phyloP scores from a whole-genome alignment of 2,888 invertebrate species.

The Tricholauxania praeusta region DNA sequence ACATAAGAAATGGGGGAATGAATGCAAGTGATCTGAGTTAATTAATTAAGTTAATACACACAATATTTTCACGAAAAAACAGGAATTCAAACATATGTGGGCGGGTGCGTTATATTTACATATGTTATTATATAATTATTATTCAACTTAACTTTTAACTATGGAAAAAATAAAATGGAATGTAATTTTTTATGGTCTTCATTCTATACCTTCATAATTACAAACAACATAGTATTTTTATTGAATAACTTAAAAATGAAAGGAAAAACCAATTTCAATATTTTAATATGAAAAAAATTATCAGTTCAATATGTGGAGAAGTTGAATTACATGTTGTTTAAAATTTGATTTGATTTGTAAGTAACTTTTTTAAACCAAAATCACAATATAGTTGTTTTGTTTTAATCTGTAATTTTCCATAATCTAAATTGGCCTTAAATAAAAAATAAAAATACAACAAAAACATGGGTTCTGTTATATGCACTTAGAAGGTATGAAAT shows the following conservation, averaged over 20 bases:
- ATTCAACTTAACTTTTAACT: too few relatives aligned
- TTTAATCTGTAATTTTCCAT: constrained; percentile 27
- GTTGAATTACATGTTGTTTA: not conserved
- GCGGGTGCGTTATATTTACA: constrained; percentile 15
- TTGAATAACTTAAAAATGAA: not conserved
- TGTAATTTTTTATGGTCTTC: too few relatives aligned
- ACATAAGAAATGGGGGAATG: constrained; percentile 3
- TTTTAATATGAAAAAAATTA: not conserved
- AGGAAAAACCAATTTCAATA: not conserved
- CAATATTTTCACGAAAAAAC: constrained; percentile 6
- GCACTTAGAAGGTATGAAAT: too few relatives aligned
- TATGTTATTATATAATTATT: constrained; percentile 16
- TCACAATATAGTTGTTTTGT: constrained; percentile 16
- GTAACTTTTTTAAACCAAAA: not conserved
- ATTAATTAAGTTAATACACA: constrained; percentile 5
- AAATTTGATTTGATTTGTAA: not conserved
- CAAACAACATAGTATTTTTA: not conserved
- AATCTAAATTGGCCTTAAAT: constrained; percentile 45
- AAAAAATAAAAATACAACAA: constrained; percentile 38
- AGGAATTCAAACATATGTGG: constrained; percentile 1
- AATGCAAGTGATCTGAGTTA: constrained; percentile 27
- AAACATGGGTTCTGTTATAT: not conserved
- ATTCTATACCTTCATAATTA: too few relatives aligned
- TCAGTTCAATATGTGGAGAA: not conserved
- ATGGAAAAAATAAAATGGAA: not conserved